phyloP scores from a whole-genome alignment of 1,140 invertebrate species.

The Ylistrum balloti region DNA sequence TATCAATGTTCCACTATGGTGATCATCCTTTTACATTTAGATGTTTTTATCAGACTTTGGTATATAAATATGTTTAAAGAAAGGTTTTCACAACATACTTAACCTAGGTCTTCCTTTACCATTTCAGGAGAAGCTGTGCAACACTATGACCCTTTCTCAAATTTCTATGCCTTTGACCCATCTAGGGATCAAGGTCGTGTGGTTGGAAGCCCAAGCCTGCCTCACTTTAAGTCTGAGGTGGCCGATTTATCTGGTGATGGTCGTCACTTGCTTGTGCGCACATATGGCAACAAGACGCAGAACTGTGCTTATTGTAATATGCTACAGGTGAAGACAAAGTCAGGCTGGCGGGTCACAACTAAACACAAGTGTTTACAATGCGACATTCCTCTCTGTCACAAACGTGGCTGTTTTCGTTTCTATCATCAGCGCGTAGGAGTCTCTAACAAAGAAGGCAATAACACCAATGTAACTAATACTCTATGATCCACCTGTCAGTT shows the following conservation, averaged over 20 bases:
- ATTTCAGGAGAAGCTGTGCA: conserved; percentile 24
- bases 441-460: not conserved
- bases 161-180: not conserved
- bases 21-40: too few species aligned
- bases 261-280: not conserved
- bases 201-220: not conserved
- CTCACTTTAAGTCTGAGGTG: not conserved
- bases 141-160: not conserved
- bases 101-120: conserved; percentile 27
- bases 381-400: not conserved
- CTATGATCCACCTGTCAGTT: not conserved
- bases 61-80: not conserved
- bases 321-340: conserved; percentile 15
- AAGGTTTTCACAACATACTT: not conserved
- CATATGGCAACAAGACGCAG: not conserved
- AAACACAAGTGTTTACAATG: conserved; percentile 23
- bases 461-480: not conserved
- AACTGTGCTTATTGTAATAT: conserved; percentile 39
- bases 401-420: not conserved
- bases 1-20: too few species aligned
- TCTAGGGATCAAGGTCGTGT: conserved; percentile 14
- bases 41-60: not conserved
- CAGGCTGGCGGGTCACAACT: conserved; percentile 3
- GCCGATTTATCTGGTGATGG: not conserved
- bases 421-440: not conserved